A percentile compares a stretch with the other conserved stretches of the same genome.
Evolutionary conservation across 2,797 vertebrate species (phyloP).

Genomic region (Oreonectes daqikongensis): DNA sequence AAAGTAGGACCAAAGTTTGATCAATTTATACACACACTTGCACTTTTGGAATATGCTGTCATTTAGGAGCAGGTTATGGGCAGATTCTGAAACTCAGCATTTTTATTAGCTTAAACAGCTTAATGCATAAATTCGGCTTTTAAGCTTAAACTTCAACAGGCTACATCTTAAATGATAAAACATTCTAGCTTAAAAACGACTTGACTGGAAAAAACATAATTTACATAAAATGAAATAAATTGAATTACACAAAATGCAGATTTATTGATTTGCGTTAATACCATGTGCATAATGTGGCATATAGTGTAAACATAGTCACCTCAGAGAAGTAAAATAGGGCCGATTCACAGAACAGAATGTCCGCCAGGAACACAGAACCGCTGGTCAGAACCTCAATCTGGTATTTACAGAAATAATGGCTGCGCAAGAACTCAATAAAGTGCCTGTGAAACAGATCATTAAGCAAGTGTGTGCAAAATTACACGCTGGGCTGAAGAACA

Average conservation of each 20-base stretch:
- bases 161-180: constrained; percentile 20
- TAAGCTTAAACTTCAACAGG: not conserved
- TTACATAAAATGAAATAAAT: not conserved
- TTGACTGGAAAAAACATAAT: not conserved
- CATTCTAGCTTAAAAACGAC: not conserved
- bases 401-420: constrained; percentile 99
- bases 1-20: constrained; percentile 25
- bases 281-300: not conserved
- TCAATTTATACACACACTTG: constrained; percentile 33
- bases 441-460: constrained; percentile 80
- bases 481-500: not conserved
- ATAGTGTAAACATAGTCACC: constrained; percentile 72
- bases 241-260: no score
- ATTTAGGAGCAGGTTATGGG: constrained; percentile 7
- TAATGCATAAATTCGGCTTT: not conserved
- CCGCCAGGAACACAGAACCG: constrained; percentile 95
- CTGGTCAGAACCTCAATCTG: constrained; percentile 99
- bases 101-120: not conserved
- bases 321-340: constrained; percentile 99
- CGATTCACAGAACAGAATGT: constrained; percentile 98
- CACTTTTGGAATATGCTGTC: constrained; percentile 7
- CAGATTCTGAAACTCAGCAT: constrained; percentile 29
- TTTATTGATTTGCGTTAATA: no score
- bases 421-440: constrained; percentile 96
- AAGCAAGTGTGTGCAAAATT: not conserved